phyloP scores from a whole-genome alignment of 2,888 invertebrate genomes.

The Pseudanteris insignis region DNA sequence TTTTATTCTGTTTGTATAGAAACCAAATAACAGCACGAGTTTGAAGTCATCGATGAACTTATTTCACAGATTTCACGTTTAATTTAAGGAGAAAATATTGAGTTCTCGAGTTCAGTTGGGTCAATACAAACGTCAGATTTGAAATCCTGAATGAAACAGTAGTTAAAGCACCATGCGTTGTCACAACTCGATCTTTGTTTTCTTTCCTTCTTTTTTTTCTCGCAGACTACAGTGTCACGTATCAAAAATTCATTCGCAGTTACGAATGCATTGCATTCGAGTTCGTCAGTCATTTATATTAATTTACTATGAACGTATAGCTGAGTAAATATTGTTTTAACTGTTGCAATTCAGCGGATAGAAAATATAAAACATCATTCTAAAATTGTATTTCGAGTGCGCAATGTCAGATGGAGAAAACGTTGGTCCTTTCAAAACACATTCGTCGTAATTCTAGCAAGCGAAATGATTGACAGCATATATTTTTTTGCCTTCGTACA shows the following conservation, averaged over 20 bases:
- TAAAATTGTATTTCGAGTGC: slow-evolving; percentile 15
- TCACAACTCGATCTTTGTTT: too few relatives aligned
- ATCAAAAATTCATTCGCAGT: too few relatives aligned
- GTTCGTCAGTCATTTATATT: slow-evolving; percentile 1
- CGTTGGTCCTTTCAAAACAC: slow-evolving; percentile 22
- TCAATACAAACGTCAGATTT: slow-evolving; percentile 5
- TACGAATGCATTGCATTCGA: background rate
- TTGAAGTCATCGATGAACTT: too few relatives aligned
- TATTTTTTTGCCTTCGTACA: slow-evolving; percentile 16
- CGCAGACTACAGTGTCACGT: too few relatives aligned
- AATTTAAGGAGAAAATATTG: slow-evolving; percentile 12
- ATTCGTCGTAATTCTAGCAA: slow-evolving; percentile 6
- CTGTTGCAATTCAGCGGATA: slow-evolving; percentile 9
- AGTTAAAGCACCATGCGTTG: too few relatives aligned
- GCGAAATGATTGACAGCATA: slow-evolving; percentile 20
- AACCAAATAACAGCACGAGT: too few relatives aligned
- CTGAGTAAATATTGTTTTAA: slow-evolving; percentile 21
- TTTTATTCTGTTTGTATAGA: too few relatives aligned
- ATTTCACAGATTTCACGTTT: too few relatives aligned
- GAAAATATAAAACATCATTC: slow-evolving; percentile 5
- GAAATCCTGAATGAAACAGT: slow-evolving; percentile 6
- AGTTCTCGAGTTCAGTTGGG: slow-evolving; percentile 12
- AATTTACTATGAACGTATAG: background rate
- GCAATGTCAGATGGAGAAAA: slow-evolving; percentile 8
- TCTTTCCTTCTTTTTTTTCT: too few relatives aligned